Evolutionary conservation across 2,113 vertebrate genomes (phyloP), one percentile per base, ranked within the genome.

Genomic region (Oenanthe oenanthe): DNA sequence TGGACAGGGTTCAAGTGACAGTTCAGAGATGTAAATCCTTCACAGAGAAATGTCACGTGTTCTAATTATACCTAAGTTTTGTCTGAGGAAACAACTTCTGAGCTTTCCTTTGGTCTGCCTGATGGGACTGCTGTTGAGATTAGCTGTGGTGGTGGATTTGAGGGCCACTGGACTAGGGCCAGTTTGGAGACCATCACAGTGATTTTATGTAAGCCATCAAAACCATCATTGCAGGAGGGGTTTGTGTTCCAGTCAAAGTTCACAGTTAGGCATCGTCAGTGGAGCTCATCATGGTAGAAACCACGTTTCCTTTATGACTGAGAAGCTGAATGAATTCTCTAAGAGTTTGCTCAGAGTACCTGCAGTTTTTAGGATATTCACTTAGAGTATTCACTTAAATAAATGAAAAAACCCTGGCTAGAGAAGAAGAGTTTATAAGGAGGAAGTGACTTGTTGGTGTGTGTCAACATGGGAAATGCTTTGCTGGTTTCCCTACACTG

Each of bases 211-310:
- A n/a, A 63, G 16, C 26, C 24, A 21, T 65, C 32, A 51, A 51
- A 85, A 20, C 32, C 12, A 25, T 43, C 26, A 4, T 6, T 47
- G 36, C 2, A 1, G 0, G 4, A 76, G 10, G 40, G 20, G 6
- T 21, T 81, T 58, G 43, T 48, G 24, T 75, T 88, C 32, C 43
- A 47, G 18, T 38, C 25, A 47, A 26, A 66, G 42, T 18, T 60
- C 45, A 20, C 21, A 50, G 17, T 21, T 45, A 16, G 43, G 26
- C 2, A 2, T 43, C 0, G 0, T 75, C 81, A 67, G 43, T 28
- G 36, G 53, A 63, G 40, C 17, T 87, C 47, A 9, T 6, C 63
- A 38, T 60, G 32, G 48, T 72, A 43, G 53, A 85, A 85, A 58
- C 40, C 20, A 5, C 0, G 0, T 72, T 93, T 95, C 21, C 25